Evolutionary conservation across 1,140 invertebrate genomes (phyloP).

Genomic region (Drosophila pandora): DNA sequence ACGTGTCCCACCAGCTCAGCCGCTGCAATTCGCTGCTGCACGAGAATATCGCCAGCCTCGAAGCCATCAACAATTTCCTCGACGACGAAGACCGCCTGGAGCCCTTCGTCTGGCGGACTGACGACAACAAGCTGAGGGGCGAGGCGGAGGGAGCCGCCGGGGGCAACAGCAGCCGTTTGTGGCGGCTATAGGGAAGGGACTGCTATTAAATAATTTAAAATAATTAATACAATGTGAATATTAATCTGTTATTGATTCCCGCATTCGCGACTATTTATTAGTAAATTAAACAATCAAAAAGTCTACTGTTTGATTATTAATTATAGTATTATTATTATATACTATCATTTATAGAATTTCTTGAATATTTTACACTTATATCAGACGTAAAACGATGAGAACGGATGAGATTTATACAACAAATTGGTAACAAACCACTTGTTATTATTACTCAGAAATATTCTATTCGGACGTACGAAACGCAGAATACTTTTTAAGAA

Average conservation of each 20-base stretch:
- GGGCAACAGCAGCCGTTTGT: constrained; percentile 83
- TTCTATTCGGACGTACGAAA: no score
- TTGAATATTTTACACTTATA: no score
- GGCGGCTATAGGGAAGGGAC: constrained; percentile 55
- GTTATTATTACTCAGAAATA: no score
- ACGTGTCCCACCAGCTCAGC: constrained; percentile 90
- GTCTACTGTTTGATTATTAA: background rate
- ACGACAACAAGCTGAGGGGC: constrained; percentile 76
- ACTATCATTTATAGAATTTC: no score
- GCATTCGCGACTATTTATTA: constrained; percentile 41
- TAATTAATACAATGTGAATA: constrained; percentile 38
- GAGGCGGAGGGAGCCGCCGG: constrained; percentile 74
- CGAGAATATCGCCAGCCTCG: constrained; percentile 93
- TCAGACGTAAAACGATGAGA: no score
- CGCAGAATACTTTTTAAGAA: no score
- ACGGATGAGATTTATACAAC: no score
- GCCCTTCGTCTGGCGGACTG: constrained; percentile 94
- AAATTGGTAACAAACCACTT: no score
- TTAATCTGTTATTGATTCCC: constrained; percentile 40
- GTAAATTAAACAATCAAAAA: constrained; percentile 35
- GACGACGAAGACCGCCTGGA: constrained; percentile 93
- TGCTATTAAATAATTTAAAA: background rate
- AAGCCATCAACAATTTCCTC: constrained; percentile 92
- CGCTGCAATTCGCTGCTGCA: constrained; percentile 93
- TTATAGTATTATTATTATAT: no score